Conservation (phyloP, 2,888 invertebrate genomes). For the Anoncus sp. region DNA sequence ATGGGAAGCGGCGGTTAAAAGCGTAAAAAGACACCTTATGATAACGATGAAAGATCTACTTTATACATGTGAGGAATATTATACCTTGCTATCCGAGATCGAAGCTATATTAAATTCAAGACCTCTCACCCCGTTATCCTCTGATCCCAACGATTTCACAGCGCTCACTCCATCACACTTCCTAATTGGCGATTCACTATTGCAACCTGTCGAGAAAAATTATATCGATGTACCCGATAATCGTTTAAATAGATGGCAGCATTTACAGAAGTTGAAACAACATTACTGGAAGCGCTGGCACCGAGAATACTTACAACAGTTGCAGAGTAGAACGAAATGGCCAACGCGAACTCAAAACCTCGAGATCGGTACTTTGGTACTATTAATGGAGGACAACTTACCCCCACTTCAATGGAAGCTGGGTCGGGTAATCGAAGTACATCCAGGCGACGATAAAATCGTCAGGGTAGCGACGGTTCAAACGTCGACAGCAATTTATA, state of each 20-base stretch:
- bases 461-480: no score
- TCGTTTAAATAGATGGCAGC: slow-evolving; percentile 58
- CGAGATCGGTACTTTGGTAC: no score
- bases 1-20: slow-evolving; percentile 41
- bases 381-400: no score
- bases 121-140: slow-evolving; percentile 60
- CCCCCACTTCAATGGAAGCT: no score
- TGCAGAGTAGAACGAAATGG: slow-evolving; percentile 64
- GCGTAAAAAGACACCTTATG: slow-evolving; percentile 49
- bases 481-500: no score
- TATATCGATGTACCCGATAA: slow-evolving; percentile 45
- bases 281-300: slow-evolving; percentile 61
- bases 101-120: slow-evolving; percentile 35
- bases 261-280: slow-evolving; percentile 54
- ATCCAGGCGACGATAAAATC: no score
- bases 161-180: slow-evolving; percentile 74
- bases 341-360: no score
- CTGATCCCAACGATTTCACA: slow-evolving; percentile 63
- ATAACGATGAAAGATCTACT: slow-evolving; percentile 32
- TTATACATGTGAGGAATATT: slow-evolving; percentile 31
- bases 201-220: slow-evolving; percentile 61
- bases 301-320: slow-evolving; percentile 53
- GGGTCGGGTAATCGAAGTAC: no score
- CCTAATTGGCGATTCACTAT: slow-evolving; percentile 68
- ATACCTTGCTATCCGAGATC: slow-evolving; percentile 30